These are phyloP conservation scores for Littorina saxatilis DNA, from an alignment of 1,140 invertebrate species.

Conservation along the genomic window DNA sequence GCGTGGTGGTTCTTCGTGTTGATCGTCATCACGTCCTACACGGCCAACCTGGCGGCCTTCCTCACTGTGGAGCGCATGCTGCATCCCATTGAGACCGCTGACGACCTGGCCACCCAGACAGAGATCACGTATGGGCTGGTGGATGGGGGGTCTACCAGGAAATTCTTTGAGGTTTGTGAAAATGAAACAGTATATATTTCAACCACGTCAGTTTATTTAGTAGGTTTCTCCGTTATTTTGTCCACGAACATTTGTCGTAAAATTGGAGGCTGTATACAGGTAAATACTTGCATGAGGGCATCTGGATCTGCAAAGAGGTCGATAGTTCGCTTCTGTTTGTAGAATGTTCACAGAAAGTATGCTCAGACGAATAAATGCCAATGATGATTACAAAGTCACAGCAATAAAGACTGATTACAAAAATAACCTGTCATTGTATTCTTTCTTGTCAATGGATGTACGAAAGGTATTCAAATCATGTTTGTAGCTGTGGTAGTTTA, in stretches of 20 bases:
- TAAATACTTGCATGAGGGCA: neutral
- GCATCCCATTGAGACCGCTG: conserved; percentile 63
- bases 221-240: neutral
- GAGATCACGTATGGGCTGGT: conserved; percentile 96
- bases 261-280: neutral
- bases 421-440: no score
- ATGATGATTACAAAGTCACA: no score
- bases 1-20: conserved; percentile 99
- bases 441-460: no score
- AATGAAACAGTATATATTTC: no score
- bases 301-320: no score
- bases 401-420: no score
- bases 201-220: neutral
- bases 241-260: conserved; percentile 27
- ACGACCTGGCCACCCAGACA: conserved; percentile 86
- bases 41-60: conserved; percentile 80
- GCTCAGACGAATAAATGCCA: no score
- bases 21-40: conserved; percentile 98
- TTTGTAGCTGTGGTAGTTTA: no score
- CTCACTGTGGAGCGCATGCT: conserved; percentile 70
- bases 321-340: no score
- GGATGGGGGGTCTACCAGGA: conserved; percentile 94
- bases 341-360: no score
- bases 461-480: no score
- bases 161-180: conserved; percentile 91